Percentiles rank a stretch among this genome's conserved stretches.
Evolutionary conservation across 2,888 invertebrate species (phyloP).

Genomic region (Dione vanillae): DNA sequence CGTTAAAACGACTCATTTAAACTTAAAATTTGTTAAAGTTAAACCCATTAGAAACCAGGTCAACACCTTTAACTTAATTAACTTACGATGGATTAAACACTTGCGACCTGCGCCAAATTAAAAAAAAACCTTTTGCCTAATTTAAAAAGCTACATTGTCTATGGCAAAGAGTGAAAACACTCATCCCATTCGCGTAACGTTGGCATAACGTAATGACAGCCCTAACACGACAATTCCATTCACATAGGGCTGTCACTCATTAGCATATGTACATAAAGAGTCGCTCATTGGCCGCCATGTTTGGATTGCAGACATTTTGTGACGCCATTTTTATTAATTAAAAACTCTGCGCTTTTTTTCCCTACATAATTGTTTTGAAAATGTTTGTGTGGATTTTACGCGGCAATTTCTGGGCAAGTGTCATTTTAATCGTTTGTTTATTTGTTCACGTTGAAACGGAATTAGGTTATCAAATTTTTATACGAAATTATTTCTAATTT

Average conservation of each 20-base stretch:
- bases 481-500: conserved; percentile 17
- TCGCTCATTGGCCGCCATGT: conserved; percentile 72
- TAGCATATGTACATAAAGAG: conserved; percentile 80
- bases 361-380: conserved; percentile 59
- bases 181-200: conserved; percentile 57
- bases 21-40: conserved; percentile 13
- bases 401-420: conserved; percentile 41
- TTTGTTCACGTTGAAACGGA: conserved; percentile 34
- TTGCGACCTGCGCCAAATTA: conserved; percentile 36
- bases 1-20: conserved; percentile 12
- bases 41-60: conserved; percentile 22
- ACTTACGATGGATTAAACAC: conserved; percentile 20
- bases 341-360: conserved; percentile 60
- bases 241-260: conserved; percentile 77
- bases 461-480: conserved; percentile 35
- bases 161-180: conserved; percentile 62
- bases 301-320: conserved; percentile 71
- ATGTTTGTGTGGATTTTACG: conserved; percentile 52
- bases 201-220: conserved; percentile 71
- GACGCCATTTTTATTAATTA: conserved; percentile 79
- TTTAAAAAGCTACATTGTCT: conserved; percentile 48
- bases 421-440: conserved; percentile 40
- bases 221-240: conserved; percentile 83
- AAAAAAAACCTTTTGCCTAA: conserved; percentile 48
- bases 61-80: conserved; percentile 14